These are phyloP conservation scores for Anabas testudineus DNA, from an alignment of 2,797 vertebrate species.

Conservation along the genomic window DNA sequence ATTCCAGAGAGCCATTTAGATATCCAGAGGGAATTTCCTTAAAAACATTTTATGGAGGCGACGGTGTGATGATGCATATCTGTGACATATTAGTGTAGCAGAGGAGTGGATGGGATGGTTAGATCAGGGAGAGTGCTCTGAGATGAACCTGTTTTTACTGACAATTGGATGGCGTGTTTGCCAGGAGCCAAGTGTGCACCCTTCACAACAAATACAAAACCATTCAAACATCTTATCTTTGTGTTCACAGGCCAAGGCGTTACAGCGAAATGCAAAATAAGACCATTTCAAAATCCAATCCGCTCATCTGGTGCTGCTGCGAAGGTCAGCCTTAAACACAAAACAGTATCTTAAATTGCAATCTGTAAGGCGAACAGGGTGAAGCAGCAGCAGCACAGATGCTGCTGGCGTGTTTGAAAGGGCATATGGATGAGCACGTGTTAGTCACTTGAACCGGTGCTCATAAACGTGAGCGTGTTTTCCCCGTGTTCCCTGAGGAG, in stretches of 20 bases:
- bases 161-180: slow-evolving; percentile 41
- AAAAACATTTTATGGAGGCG: slow-evolving; percentile 56
- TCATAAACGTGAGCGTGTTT: slow-evolving; percentile 60
- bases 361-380: slow-evolving; percentile 55
- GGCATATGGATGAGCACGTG: slow-evolving; percentile 35
- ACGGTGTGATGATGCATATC: slow-evolving; percentile 69
- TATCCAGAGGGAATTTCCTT: slow-evolving; percentile 56
- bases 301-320: slow-evolving; percentile 12
- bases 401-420: slow-evolving; percentile 35
- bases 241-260: slow-evolving; percentile 35
- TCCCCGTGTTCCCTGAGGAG: slow-evolving; percentile 18
- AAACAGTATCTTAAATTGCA: slow-evolving; percentile 38
- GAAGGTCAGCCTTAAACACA: slow-evolving; percentile 34
- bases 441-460: slow-evolving; percentile 45
- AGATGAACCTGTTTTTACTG: slow-evolving; percentile 32
- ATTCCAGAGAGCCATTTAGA: slow-evolving; percentile 73
- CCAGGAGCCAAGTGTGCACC: slow-evolving; percentile 2
- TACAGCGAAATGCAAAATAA: slow-evolving; percentile 55
- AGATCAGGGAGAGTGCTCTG: slow-evolving; percentile 31
- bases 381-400: slow-evolving; percentile 32
- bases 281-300: slow-evolving; percentile 44
- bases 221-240: slow-evolving; percentile 53
- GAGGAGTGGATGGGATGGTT: slow-evolving; percentile 47
- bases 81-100: slow-evolving; percentile 64
- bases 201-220: slow-evolving; percentile 30